A percentile compares a stretch with the other conserved stretches of the same genome.
phyloP scores from a whole-genome alignment of 2,888 invertebrate genomes.

The Hyposoter dolosus region DNA sequence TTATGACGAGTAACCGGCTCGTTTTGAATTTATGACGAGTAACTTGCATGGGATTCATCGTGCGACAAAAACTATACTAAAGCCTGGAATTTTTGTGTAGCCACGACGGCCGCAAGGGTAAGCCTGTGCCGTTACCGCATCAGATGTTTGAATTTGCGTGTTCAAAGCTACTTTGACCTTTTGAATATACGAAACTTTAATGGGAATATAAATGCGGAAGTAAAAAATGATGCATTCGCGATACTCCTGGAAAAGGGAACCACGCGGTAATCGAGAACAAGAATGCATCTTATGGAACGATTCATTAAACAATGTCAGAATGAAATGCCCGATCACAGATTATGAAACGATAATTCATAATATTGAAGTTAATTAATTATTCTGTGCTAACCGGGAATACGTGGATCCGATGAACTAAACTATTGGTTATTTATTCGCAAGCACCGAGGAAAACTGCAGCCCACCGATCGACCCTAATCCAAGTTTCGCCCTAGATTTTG shows the following conservation, averaged over 20 bases:
- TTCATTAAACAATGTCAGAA: no score
- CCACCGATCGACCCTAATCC: neutral
- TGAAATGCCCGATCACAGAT: neutral
- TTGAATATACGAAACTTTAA: neutral
- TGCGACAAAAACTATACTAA: neutral
- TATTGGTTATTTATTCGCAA: neutral
- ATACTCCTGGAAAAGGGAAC: no score
- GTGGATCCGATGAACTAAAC: neutral
- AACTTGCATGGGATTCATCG: neutral
- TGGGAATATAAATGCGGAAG: neutral
- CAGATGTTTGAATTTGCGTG: neutral
- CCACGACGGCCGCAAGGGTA: neutral
- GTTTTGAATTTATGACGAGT: slow-evolving; percentile 22
- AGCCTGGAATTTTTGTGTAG: neutral
- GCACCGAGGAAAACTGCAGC: neutral
- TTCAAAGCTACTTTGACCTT: neutral
- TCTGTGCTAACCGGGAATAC: neutral
- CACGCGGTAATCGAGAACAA: no score
- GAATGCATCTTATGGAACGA: no score
- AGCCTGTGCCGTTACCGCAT: neutral
- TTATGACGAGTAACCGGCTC: slow-evolving; percentile 24
- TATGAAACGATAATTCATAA: neutral
- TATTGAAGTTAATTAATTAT: neutral
- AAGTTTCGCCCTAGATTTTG: neutral
- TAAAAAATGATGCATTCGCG: neutral